Conservation (phyloP, 2,113 vertebrate species). For the Phaetusa simplex region DNA sequence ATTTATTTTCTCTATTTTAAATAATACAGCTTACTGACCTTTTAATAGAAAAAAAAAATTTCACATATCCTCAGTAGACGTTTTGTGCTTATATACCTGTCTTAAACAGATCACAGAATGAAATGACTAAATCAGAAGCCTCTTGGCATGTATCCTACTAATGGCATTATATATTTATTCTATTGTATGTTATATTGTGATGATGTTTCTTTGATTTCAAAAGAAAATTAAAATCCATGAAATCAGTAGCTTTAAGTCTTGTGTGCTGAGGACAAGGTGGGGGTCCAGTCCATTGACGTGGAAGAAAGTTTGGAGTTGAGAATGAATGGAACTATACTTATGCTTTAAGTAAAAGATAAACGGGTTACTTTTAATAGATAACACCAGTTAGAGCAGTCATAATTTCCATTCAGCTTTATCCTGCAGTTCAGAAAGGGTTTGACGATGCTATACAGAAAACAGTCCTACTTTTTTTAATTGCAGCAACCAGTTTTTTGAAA, state of each 20-base stretch:
- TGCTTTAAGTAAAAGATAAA: not conserved
- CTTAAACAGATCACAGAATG: not conserved
- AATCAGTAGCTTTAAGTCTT: not conserved
- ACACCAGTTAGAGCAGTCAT: not conserved
- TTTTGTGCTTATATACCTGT: not conserved
- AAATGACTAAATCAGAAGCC: not conserved
- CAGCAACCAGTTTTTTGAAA: not conserved
- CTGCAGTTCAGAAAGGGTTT: not conserved
- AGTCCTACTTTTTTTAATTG: not conserved
- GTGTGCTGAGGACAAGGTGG: not conserved
- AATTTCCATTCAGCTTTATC: not conserved
- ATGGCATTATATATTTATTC: not conserved
- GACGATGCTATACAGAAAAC: not conserved
- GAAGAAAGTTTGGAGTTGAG: not conserved
- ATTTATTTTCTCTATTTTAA: not conserved
- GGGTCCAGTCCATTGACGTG: not conserved
- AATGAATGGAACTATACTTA: not conserved
- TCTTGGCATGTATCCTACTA: not conserved
- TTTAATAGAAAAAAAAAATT: not conserved
- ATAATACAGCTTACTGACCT: not conserved
- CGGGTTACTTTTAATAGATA: not conserved
- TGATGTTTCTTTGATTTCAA: not conserved
- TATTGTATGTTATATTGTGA: not conserved
- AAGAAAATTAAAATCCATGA: not conserved
- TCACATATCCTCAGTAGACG: rapidly evolving